These are phyloP conservation scores for Lordiphosa andalusiaca DNA, from an alignment of 2,888 invertebrate species.

Conservation along the genomic window DNA sequence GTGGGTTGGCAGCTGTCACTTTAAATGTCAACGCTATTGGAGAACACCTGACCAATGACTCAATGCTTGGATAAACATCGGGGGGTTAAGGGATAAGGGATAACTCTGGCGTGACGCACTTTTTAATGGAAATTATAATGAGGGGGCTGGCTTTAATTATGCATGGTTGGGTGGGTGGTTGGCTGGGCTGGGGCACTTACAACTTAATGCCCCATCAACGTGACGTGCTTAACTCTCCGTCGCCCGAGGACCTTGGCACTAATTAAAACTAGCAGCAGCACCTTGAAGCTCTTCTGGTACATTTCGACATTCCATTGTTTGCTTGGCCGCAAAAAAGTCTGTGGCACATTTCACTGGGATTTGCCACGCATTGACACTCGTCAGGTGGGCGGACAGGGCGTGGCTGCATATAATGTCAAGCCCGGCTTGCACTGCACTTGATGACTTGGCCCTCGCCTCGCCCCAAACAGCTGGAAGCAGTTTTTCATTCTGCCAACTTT, in stretches of 20 bases:
- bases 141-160: constrained; percentile 67
- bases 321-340: constrained; percentile 33
- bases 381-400: constrained; percentile 1
- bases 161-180: constrained; percentile 34
- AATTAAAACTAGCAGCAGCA: constrained; percentile 52
- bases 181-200: constrained; percentile 43
- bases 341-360: constrained; percentile 41
- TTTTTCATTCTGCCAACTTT: constrained; percentile 1
- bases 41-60: constrained; percentile 12
- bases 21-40: constrained; percentile 39
- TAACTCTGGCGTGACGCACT: constrained; percentile 22
- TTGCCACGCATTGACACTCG: constrained; percentile 41
- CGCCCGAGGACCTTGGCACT: constrained; percentile 60
- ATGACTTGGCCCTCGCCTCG: constrained; percentile 29
- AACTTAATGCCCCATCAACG: constrained; percentile 63
- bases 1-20: constrained; percentile 54
- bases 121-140: constrained; percentile 75
- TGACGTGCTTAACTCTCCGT: constrained; percentile 43
- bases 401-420: constrained; percentile 40
- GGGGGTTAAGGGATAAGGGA: constrained; percentile 6
- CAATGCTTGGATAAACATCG: constrained; percentile 10
- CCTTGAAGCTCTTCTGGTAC: constrained; percentile 29
- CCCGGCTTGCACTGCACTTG: constrained; percentile 45
- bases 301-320: constrained; percentile 31
- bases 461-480: constrained; percentile 14